These are phyloP conservation scores for Encarsia formosa DNA, from an alignment of 2,888 invertebrate species.

Conservation along the genomic window DNA sequence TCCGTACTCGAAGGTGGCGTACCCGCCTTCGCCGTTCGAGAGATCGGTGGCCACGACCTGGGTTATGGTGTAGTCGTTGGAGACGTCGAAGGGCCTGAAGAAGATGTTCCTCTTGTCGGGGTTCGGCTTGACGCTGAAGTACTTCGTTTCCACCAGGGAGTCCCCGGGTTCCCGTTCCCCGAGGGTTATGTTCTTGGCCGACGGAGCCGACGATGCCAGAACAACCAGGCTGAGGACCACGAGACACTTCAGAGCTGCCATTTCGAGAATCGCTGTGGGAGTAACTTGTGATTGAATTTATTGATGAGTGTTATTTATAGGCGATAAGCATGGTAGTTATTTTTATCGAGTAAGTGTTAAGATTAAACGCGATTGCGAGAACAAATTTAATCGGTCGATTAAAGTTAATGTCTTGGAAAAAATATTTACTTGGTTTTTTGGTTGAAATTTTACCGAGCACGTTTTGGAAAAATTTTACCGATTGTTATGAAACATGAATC, in stretches of 20 bases:
- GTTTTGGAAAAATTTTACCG: too few relatives aligned
- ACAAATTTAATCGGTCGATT: too few relatives aligned
- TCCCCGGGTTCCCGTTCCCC: constrained; percentile 2
- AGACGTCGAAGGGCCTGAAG: constrained; percentile 8
- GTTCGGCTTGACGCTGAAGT: background rate
- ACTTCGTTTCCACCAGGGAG: background rate
- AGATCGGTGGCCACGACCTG: constrained; percentile 6
- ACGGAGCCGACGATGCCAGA: background rate
- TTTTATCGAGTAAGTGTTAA: too few relatives aligned
- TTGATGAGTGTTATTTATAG: too few relatives aligned
- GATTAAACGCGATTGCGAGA: too few relatives aligned
- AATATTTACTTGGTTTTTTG: too few relatives aligned
- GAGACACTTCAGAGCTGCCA: background rate
- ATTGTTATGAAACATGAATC: too few relatives aligned
- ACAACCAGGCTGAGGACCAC: background rate
- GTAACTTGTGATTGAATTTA: too few relatives aligned
- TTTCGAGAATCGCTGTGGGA: too few relatives aligned
- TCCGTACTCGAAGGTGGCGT: constrained; percentile 5
- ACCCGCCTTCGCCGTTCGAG: constrained; percentile 1
- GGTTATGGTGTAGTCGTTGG: constrained; percentile 5
- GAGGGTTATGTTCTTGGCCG: background rate
- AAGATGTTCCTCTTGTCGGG: background rate
- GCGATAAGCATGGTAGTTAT: too few relatives aligned
- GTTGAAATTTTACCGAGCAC: too few relatives aligned
- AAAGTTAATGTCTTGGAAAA: too few relatives aligned